A percentile compares a stretch with the other conserved stretches of the same genome.
phyloP scores from a whole-genome alignment of 1,140 invertebrate species.

The Marisa cornuarietis region DNA sequence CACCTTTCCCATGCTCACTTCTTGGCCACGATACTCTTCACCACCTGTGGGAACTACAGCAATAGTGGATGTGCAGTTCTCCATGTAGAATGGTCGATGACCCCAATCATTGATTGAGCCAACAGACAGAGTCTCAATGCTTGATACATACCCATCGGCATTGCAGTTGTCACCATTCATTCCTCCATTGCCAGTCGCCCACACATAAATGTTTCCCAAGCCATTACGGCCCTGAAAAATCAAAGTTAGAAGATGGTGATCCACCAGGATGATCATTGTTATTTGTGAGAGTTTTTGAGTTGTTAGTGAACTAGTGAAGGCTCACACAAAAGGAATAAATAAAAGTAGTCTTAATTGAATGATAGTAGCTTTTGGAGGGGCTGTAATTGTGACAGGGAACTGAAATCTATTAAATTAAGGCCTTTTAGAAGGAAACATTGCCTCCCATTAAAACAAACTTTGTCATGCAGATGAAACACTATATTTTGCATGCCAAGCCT shows the following conservation, averaged over 20 bases:
- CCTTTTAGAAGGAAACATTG: too few species aligned
- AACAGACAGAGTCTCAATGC: slow-evolving; percentile 64
- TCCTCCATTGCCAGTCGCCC: slow-evolving; percentile 69
- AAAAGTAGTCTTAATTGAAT: too few species aligned
- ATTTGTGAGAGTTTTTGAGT: too few species aligned
- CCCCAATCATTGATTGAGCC: slow-evolving; percentile 63
- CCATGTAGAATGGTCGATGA: slow-evolving; percentile 63
- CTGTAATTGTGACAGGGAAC: too few species aligned
- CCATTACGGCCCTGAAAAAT: slow-evolving; percentile 62
- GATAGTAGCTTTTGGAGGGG: too few species aligned
- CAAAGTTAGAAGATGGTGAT: not conserved
- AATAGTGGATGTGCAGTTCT: slow-evolving; percentile 65
- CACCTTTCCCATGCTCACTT: slow-evolving; percentile 26
- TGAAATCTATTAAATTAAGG: too few species aligned
- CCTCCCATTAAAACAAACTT: too few species aligned
- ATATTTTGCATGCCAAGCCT: too few species aligned
- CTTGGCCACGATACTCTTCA: slow-evolving; percentile 25
- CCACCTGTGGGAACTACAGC: slow-evolving; percentile 66
- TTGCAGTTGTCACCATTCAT: slow-evolving; percentile 64
- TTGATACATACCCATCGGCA: slow-evolving; percentile 67
- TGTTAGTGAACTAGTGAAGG: too few species aligned
- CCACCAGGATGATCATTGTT: too few species aligned
- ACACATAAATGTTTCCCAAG: slow-evolving; percentile 66
- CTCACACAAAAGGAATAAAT: too few species aligned
- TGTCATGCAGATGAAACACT: too few species aligned